These are phyloP conservation scores for Macrobrachium nipponense DNA, from an alignment of 1,140 invertebrate genomes.

Conservation along the genomic window DNA sequence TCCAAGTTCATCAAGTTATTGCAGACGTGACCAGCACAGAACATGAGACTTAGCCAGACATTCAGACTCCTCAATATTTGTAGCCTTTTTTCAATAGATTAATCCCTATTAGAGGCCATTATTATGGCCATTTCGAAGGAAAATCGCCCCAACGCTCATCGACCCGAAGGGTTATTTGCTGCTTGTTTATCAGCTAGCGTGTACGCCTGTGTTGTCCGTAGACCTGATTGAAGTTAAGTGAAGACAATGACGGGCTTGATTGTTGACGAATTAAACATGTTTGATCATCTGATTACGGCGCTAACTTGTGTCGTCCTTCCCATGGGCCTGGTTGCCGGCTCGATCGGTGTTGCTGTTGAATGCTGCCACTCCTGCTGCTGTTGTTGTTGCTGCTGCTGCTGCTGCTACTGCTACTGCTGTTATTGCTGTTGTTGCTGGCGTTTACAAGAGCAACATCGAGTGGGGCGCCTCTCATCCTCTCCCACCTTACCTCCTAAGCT, in stretches of 20 bases:
- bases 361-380: neutral
- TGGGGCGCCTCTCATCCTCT: too few species aligned
- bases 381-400: too few species aligned
- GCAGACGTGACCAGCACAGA: constrained; percentile 26
- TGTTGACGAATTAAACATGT: constrained; percentile 55
- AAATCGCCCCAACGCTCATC: neutral
- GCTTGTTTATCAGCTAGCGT: constrained; percentile 27
- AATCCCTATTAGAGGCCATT: constrained; percentile 33
- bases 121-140: neutral
- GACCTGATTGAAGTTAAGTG: constrained; percentile 44
- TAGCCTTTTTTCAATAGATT: constrained; percentile 34
- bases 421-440: too few species aligned
- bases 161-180: constrained; percentile 26
- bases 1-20: constrained; percentile 15
- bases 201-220: constrained; percentile 21
- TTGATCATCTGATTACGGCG: constrained; percentile 51
- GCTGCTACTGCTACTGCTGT: too few species aligned
- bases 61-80: constrained; percentile 30
- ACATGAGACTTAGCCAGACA: constrained; percentile 23
- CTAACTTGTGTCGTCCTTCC: constrained; percentile 40
- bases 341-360: neutral
- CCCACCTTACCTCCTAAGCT: too few species aligned
- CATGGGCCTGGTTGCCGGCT: constrained; percentile 10
- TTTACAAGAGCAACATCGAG: too few species aligned
- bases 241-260: constrained; percentile 52